These are phyloP conservation scores for Limenitis camilla DNA, from an alignment of 2,888 invertebrate species.

Conservation along the genomic window DNA sequence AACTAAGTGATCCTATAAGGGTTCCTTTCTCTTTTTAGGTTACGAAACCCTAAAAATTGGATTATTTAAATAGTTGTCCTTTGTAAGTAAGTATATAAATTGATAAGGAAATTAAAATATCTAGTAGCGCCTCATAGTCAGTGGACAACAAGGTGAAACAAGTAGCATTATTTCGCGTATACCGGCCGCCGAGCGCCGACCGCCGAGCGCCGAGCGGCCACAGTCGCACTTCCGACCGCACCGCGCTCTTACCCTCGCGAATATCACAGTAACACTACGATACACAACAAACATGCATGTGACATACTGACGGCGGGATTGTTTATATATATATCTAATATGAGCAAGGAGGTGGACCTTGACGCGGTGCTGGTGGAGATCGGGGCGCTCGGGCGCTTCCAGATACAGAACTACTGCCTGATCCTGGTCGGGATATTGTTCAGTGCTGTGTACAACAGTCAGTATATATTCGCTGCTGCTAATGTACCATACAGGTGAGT, in stretches of 20 bases:
- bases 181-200: not conserved
- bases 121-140: not conserved
- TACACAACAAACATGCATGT: not conserved
- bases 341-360: slow-evolving; percentile 31
- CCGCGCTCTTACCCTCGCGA: not conserved
- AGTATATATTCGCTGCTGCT: slow-evolving; percentile 69
- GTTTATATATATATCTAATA: not conserved
- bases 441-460: slow-evolving; percentile 59
- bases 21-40: too few relatives aligned
- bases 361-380: slow-evolving; percentile 47
- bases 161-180: not conserved
- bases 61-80: too few relatives aligned
- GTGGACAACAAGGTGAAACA: not conserved
- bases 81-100: not conserved
- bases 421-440: slow-evolving; percentile 63
- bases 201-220: not conserved
- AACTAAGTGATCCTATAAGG: too few relatives aligned
- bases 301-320: not conserved
- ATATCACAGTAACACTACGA: not conserved
- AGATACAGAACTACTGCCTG: slow-evolving; percentile 52
- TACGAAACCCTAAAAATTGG: too few relatives aligned
- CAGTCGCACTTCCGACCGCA: not conserved
- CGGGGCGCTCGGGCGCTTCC: slow-evolving; percentile 63
- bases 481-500: slow-evolving; percentile 59
- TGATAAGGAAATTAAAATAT: not conserved